Evolutionary conservation across 2,888 invertebrate genomes (phyloP).

Genomic region (Harmothoe impar): DNA sequence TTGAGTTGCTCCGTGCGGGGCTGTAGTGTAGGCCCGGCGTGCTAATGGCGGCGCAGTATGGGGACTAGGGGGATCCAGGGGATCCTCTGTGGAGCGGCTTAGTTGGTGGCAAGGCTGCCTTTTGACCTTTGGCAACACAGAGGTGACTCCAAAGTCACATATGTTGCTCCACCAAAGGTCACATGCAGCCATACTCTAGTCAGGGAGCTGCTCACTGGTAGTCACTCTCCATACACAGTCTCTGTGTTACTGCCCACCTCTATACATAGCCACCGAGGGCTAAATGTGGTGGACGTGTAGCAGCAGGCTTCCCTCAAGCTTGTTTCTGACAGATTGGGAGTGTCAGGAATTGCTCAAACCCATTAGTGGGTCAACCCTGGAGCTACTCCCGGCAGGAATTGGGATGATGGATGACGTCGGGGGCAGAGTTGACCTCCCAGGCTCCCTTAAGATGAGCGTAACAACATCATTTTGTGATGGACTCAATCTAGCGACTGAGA

Average conservation of each 20-base stretch:
- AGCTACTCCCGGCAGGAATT: too few species aligned
- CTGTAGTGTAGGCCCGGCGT: neutral
- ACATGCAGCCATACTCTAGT: too few species aligned
- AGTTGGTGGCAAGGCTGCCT: neutral
- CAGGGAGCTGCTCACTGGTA: neutral
- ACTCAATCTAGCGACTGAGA: too few species aligned
- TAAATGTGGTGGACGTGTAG: too few species aligned
- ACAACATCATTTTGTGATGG: too few species aligned
- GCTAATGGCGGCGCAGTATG: neutral
- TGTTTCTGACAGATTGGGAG: neutral
- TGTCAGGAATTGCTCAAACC: neutral
- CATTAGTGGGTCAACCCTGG: neutral
- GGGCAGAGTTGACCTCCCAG: too few species aligned
- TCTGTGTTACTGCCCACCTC: neutral
- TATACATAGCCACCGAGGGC: neutral
- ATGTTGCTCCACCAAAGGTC: conserved; percentile 22
- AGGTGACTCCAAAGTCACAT: neutral
- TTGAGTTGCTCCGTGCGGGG: neutral
- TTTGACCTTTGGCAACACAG: neutral
- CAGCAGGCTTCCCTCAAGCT: too few species aligned
- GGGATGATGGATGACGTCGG: too few species aligned
- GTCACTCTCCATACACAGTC: neutral
- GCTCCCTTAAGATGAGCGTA: too few species aligned
- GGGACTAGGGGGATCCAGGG: neutral
- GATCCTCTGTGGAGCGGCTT: neutral